Evolutionary conservation across 2,113 vertebrate species (phyloP).

Genomic region (Seriola dumerili): DNA sequence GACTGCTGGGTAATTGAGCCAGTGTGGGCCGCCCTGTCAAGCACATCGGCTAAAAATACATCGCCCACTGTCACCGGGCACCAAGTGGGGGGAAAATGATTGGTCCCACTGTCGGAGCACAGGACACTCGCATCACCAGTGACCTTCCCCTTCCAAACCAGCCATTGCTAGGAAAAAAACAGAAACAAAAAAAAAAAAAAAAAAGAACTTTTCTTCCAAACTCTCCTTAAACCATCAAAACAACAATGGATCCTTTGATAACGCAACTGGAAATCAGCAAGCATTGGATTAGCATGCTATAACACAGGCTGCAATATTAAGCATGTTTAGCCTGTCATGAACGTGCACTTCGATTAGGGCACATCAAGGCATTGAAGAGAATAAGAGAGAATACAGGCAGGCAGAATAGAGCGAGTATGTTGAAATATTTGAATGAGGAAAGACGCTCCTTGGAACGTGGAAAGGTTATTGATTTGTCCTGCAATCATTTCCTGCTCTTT

Average conservation of each 20-base stretch:
- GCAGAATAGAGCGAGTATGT: conserved; percentile 56
- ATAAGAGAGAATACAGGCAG: conserved; percentile 56
- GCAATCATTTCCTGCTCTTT: conserved; percentile 99
- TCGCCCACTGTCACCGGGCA: conserved; percentile 89
- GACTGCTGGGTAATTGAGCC: conserved; percentile 92
- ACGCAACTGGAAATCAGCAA: conserved; percentile 37
- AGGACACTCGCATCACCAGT: conserved; percentile 86
- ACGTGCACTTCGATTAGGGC: conserved; percentile 73
- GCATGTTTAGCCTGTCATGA: conserved; percentile 75
- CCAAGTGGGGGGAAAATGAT: conserved; percentile 92
- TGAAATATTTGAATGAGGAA: conserved; percentile 73
- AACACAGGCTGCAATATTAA: conserved; percentile 48
- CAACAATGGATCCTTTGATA: conserved; percentile 60
- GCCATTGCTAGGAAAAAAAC: conserved; percentile 24
- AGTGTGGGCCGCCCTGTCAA: conserved; percentile 87
- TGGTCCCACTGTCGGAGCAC: conserved; percentile 84
- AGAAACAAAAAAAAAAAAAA: conserved; percentile 38
- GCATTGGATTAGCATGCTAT: conserved; percentile 57
- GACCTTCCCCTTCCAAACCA: conserved; percentile 90
- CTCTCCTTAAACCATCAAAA: conserved; percentile 34
- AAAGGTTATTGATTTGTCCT: conserved; percentile 99
- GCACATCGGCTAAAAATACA: conserved; percentile 89
- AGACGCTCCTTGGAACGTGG: conserved; percentile 85
- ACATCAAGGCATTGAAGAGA: conserved; percentile 66
- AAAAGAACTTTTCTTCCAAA: conserved; percentile 36